Base-by-base conservation (phyloP, 2,797 vertebrate genomes). In the Thalassophryne amazonica region DNA sequence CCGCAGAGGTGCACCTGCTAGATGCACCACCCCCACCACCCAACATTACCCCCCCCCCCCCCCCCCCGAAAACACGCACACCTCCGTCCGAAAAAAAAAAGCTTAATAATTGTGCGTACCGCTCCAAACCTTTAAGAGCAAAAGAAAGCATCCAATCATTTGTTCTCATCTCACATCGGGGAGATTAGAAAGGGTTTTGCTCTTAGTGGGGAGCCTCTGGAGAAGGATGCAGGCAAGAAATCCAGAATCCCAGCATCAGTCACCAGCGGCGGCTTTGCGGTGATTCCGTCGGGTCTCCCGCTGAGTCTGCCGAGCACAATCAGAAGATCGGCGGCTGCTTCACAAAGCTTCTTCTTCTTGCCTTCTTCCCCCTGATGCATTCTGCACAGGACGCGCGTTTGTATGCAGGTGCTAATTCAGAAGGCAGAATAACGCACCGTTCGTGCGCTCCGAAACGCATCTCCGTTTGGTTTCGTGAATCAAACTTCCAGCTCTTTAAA, bases 1-100 rank as follows among this genome's bases (percentile, higher is more conserved):
- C 45, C 32, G 35, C 27, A 65, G 56, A 76, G 54, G 76, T 58
- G 61, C 59, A 69, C 69, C 69, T 69, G 55, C 40, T 47, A 19
- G 61, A 60, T 51, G 41, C 32, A 71, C 42, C 43, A 17, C 14
- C 47, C 35, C 14, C 23, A 31, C 14, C 34, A 25, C 15, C 21
- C 27, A 36, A n/a, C n/a, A n/a, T n/a, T n/a, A n/a, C 9, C 38
- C 5, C 8, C 19, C 1, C 6, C 37, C n/a, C 10, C 4, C 9
- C 25, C 11, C 35, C 15, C 31, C 8, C 48, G 21, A 52, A 14
- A 45, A 28, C 15, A 33, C 36, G 45, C 61, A 73, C 68, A 59
- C 60, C 29, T 60, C 48, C 70, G 52, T 73, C 34, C 62, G 21
- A 51, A 27, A 52, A 39, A 43, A 18, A 56, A 28, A 60, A 27